Percentiles rank a stretch among this genome's conserved stretches.
These are phyloP conservation scores for Rhinopithecus roxellana DNA, from an alignment of 2,113 vertebrate species.

Conservation along the genomic window DNA sequence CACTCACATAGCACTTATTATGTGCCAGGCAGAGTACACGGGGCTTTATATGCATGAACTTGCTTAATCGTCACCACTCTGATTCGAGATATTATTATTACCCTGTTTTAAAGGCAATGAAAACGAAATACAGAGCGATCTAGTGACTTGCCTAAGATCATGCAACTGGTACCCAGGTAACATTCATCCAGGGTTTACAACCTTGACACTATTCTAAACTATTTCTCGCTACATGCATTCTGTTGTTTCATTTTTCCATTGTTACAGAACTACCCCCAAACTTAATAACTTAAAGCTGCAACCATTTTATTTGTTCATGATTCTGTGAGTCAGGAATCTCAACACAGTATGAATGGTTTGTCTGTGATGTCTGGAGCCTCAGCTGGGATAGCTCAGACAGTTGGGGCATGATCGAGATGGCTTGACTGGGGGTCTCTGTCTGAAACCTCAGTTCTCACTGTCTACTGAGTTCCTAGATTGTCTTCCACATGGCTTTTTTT, in stretches of 20 bases:
- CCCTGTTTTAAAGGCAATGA: not conserved
- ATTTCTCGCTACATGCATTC: not conserved
- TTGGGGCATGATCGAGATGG: not conserved
- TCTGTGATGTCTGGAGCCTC: not conserved
- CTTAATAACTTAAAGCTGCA: not conserved
- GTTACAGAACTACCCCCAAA: not conserved
- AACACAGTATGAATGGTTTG: not conserved
- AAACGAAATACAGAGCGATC: not conserved
- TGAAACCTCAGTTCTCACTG: not conserved
- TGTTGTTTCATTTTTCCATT: not conserved
- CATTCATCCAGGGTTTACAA: not conserved
- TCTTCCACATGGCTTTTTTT: not conserved
- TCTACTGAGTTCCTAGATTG: not conserved
- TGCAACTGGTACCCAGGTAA: not conserved
- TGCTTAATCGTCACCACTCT: not conserved
- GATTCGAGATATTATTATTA: slow-evolving; percentile 11
- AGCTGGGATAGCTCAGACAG: not conserved
- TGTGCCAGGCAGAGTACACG: not conserved
- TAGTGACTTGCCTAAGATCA: not conserved
- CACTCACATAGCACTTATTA: not conserved
- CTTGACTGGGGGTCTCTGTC: not conserved
- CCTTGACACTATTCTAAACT: not conserved
- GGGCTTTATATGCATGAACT: not conserved
- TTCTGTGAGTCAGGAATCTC: not conserved
- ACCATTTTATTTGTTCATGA: not conserved